A percentile compares a stretch with the other conserved stretches of the same genome.
Evolutionary conservation across 2,888 invertebrate species (phyloP).

Genomic region (Tipula confusa): DNA sequence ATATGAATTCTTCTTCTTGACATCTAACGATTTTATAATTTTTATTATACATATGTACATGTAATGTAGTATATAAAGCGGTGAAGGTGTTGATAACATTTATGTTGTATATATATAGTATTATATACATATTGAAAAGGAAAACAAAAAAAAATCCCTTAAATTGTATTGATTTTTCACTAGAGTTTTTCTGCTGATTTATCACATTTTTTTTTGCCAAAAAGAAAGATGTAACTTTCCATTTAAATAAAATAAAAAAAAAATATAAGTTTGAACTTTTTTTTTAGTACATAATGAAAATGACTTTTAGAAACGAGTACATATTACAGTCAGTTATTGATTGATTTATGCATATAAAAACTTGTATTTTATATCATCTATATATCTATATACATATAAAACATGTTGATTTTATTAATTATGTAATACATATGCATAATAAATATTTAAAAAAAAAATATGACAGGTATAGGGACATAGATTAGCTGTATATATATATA

Average conservation of each 20-base stretch:
- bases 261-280: not conserved
- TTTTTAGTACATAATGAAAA: not conserved
- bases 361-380: not conserved
- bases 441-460: not conserved
- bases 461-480: no score
- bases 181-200: not conserved
- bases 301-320: not conserved
- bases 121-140: not conserved
- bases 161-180: conserved; percentile 21
- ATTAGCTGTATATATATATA: no score
- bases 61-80: not conserved
- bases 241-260: not conserved
- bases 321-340: not conserved
- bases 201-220: not conserved
- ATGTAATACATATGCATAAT: not conserved
- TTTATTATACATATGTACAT: not conserved
- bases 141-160: not conserved
- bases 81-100: not conserved
- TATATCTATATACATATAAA: not conserved
- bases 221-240: not conserved
- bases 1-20: not conserved
- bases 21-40: not conserved
- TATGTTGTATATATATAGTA: not conserved
- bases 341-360: not conserved
- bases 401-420: not conserved